Evolutionary conservation across 2,888 invertebrate species (phyloP), one percentile per base, ranked within the genome.

Genomic region (Heliconius hortense): DNA sequence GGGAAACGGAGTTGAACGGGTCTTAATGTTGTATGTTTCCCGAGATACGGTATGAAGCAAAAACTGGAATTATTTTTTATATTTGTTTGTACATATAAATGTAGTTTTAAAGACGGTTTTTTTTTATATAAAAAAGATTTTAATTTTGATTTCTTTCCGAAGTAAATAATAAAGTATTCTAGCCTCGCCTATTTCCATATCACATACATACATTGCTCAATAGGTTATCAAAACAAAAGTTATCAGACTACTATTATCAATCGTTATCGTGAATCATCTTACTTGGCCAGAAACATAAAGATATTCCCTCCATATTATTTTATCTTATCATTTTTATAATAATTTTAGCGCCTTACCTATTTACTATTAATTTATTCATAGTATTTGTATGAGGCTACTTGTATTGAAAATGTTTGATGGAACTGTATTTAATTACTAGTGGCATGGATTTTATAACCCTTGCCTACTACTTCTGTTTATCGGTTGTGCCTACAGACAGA

Each of bases 191-290:
- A 60, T 56, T 70, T 56, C 21, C n/a, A 59, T n/a, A 35, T 70
- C 56, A 70, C 70, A 28, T 68, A 28, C 26, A 68, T 28, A 26
- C 28, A 68, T 28, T n/a, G 26, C 24, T 60, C 24, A 74, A n/a
- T 60, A 31, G 67, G 73, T 68, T 73, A 68, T 73, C 68, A 68
- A 59, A 66, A 66, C 43, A 62, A 43, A 59, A 60, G 67, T 68
- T 74, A 74, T 74, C 73, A 28, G 15, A 21, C n/a, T 15, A 31
- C 56, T 26, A 63, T 64, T 48, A 70, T 56, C 70, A 39, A 48
- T 59, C 24, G 59, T 64, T 70, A 70, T 70, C 63, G 15, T 63
- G 56, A 56, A 73, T 72, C 64, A 69, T 74, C 60, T 70, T 53
- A 62, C 48, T 70, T 63, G 24, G 63, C 28, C 60, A 48, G 60